A percentile compares a stretch with the other conserved stretches of the same genome.
Evolutionary conservation across 2,888 invertebrate genomes (phyloP).

Genomic region (Galerucella calmariensis): DNA sequence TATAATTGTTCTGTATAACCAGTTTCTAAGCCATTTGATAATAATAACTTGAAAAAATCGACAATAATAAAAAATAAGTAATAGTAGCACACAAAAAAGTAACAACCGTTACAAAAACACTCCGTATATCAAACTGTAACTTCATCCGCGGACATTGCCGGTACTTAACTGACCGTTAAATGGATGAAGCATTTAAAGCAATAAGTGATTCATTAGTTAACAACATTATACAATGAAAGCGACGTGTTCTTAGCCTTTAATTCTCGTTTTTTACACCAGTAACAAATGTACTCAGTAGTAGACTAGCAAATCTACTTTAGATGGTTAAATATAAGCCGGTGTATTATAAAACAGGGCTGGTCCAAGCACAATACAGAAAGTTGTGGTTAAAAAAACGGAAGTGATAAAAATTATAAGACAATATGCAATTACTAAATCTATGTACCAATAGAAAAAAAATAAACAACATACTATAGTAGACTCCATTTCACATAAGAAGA

Average conservation of each 20-base stretch:
- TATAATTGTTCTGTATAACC: too few relatives aligned
- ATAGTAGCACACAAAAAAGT: background rate
- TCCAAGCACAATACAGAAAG: slow-evolving; percentile 10
- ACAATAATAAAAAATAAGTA: background rate
- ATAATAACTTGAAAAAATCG: background rate
- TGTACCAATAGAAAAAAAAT: too few relatives aligned
- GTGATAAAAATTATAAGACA: too few relatives aligned
- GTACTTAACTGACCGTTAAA: slow-evolving; percentile 13
- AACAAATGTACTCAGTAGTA: slow-evolving; percentile 6
- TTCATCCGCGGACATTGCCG: slow-evolving; percentile 11
- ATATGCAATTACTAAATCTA: too few relatives aligned
- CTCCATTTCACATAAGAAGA: too few relatives aligned
- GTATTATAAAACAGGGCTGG: background rate
- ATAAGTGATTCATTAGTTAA: slow-evolving; percentile 45
- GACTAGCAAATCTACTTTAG: slow-evolving; percentile 10
- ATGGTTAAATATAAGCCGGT: background rate
- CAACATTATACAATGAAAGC: slow-evolving; percentile 33
- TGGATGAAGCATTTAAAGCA: slow-evolving; percentile 47
- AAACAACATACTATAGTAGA: too few relatives aligned
- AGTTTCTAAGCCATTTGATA: background rate
- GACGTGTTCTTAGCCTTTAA: slow-evolving; percentile 8
- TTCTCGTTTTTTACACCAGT: slow-evolving; percentile 11
- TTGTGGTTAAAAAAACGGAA: background rate
- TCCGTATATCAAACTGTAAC: slow-evolving; percentile 8
- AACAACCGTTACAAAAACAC: slow-evolving; percentile 6